phyloP scores from a whole-genome alignment of 2,113 vertebrate species.

The Ariopsis seemanni region DNA sequence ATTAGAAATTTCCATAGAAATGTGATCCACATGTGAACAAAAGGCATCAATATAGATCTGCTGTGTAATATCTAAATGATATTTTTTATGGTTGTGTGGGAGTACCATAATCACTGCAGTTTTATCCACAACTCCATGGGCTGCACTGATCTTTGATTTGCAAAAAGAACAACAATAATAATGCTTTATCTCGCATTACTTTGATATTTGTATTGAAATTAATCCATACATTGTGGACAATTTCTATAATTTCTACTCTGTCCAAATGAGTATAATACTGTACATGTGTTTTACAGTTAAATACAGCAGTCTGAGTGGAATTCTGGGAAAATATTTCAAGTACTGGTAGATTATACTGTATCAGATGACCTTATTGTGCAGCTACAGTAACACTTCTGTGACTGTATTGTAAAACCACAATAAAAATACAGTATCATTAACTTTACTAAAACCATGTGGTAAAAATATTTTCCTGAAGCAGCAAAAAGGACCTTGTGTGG shows the following conservation, averaged over 20 bases:
- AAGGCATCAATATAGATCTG: not conserved
- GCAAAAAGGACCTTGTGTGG: not conserved
- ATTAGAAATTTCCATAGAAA: not conserved
- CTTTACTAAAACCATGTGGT: not conserved
- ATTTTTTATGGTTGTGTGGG: constrained; percentile 7
- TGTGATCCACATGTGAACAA: not conserved
- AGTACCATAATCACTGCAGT: not conserved
- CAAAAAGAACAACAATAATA: not conserved
- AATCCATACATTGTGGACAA: not conserved
- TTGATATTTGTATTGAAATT: not conserved
- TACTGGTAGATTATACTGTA: not conserved
- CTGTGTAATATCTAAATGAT: not conserved
- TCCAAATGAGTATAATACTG: not conserved
- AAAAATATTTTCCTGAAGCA: not conserved
- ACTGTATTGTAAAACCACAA: not conserved
- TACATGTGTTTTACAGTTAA: not conserved
- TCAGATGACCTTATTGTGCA: not conserved
- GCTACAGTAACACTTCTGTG: not conserved
- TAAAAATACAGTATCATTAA: not conserved
- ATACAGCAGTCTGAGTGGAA: not conserved
- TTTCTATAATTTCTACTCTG: not conserved
- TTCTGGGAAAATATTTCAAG: not conserved
- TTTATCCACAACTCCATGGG: not conserved
- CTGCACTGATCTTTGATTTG: not conserved
- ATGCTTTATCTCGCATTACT: not conserved